Percentiles rank a stretch among this genome's conserved stretches.
phyloP scores from a whole-genome alignment of 1,140 invertebrate species.

The Ceratina japonica region DNA sequence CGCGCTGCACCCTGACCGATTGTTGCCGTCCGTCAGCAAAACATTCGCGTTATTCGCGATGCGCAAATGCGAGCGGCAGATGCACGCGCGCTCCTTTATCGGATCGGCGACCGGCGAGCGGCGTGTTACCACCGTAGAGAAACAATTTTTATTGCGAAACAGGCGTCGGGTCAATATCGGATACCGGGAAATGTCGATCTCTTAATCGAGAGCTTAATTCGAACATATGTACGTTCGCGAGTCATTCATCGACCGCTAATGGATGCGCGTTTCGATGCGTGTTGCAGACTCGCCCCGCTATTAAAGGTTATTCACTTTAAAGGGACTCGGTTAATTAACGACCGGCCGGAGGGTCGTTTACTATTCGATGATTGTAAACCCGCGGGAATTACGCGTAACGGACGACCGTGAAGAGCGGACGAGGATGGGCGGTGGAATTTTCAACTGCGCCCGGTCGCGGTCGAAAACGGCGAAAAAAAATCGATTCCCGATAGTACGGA shows the following conservation, averaged over 20 bases:
- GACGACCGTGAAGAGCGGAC: background rate
- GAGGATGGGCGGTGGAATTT: background rate
- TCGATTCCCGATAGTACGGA: background rate
- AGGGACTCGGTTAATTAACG: conserved; percentile 14
- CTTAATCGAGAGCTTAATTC: background rate
- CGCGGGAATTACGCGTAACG: background rate
- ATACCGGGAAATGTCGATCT: background rate
- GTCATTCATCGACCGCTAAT: background rate
- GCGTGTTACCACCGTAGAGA: background rate
- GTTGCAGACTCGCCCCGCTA: background rate
- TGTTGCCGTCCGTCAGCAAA: conserved; percentile 50
- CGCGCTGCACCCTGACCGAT: conserved; percentile 61
- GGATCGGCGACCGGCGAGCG: background rate
- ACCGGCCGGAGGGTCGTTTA: background rate
- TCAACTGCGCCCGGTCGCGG: background rate
- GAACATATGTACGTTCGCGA: background rate
- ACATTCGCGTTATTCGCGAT: conserved; percentile 52
- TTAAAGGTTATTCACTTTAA: conserved; percentile 17
- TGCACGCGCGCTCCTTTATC: conserved; percentile 9
- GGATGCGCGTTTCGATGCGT: background rate
- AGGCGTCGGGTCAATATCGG: background rate
- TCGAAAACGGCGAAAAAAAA: background rate
- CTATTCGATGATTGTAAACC: background rate
- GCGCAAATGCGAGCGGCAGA: conserved; percentile 35
- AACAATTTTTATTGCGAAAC: conserved; percentile 28